Base-by-base conservation (phyloP, 2,797 vertebrate species). In the Epinephelus coioides region DNA sequence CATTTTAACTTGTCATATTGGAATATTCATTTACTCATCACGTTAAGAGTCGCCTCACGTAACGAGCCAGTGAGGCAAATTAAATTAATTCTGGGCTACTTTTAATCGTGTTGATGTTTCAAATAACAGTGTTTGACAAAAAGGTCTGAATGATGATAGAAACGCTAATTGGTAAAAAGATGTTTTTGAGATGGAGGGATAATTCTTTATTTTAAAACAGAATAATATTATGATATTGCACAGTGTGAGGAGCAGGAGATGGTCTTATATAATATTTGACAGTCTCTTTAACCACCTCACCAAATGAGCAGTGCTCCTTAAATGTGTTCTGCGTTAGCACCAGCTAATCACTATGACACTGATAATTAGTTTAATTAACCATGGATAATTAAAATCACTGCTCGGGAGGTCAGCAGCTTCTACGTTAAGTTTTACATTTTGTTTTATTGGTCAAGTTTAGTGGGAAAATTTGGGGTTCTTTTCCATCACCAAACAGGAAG, bases 51-150 rank as follows among this genome's bases (percentile, higher is more conserved):
- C 82, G 40, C 67, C 69, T 83, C 96, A 96, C 95, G 92, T 89
- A 95, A 94, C 84, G 91, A 96, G 95, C 95, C 93, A 93, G 77
- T 91, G 89, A 93, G 90, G 91, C 93, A 94, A 95, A 96, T 94
- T 87, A 94, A 97, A 96, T 96, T 94, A 94, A 96, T 95, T 95
- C 90, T 87, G 88, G 93, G 93, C 78, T 90, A 85, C 74, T 89
- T 87, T 90, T 85, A 88, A 87, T 89, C 67, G 55, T 71, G 73
- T 69, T 79, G 84, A 89, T 85, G 78, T 86, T 88, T 91, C 75
- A 79, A 78, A 82, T 87, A 88, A 84, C 46, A 79, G 59, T 38
- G 19, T 18, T 57, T 79, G 78, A 73, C 76, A 69, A 79, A 86
- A 84, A 66, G 71, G 73, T 83, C 69, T 40, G 61, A 62, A 51